Evolutionary conservation across 2,113 vertebrate genomes (phyloP).

Genomic region (Microcebus tavaratra): DNA sequence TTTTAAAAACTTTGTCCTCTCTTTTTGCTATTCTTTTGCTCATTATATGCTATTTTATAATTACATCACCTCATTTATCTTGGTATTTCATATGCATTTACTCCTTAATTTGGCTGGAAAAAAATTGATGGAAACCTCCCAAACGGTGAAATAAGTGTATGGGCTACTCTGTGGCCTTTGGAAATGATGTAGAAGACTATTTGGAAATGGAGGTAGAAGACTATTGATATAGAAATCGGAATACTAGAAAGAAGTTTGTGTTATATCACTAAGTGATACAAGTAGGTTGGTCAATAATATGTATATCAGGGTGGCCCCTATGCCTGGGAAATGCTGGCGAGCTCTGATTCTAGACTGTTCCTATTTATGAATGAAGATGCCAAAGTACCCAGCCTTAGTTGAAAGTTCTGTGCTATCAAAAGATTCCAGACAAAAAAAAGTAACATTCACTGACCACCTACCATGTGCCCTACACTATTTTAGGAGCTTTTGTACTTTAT

Average conservation of each 20-base stretch:
- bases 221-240: not conserved
- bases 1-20: constrained; percentile 16
- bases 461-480: not conserved
- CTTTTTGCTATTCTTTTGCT: not conserved
- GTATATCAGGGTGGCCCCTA: not conserved
- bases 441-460: not conserved
- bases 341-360: not conserved
- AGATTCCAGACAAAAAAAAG: not conserved
- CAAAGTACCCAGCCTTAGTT: not conserved
- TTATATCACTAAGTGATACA: not conserved
- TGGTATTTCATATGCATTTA: not conserved
- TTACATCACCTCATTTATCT: not conserved
- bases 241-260: not conserved
- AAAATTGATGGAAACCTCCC: not conserved
- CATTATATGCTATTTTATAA: constrained; percentile 24
- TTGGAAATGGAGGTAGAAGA: not conserved
- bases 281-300: not conserved
- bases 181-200: not conserved
- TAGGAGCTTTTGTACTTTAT: not conserved
- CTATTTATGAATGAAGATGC: not conserved
- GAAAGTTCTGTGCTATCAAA: not conserved
- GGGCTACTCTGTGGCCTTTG: not conserved
- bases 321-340: not conserved
- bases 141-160: not conserved
- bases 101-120: not conserved